Percentiles rank a stretch among this genome's conserved stretches.
phyloP scores from a whole-genome alignment of 2,888 invertebrate species.

The Herminia tarsipennalis region DNA sequence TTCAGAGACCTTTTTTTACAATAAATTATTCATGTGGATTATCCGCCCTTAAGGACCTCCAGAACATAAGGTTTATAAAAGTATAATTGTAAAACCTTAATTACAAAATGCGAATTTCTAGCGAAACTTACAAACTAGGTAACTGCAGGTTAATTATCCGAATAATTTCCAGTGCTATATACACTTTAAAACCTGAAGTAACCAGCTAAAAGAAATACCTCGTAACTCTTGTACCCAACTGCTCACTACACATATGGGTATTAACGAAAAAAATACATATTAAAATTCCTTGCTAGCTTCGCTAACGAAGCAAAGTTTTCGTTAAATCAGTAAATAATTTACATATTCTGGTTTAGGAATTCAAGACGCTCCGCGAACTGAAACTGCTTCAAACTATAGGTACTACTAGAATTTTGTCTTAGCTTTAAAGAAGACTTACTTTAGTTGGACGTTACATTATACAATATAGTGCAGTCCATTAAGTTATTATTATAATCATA shows the following conservation, averaged over 20 bases:
- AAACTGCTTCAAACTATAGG: slow-evolving; percentile 1
- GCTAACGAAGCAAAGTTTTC: slow-evolving; percentile 19
- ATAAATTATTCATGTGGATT: no score
- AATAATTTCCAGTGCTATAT: slow-evolving; percentile 37
- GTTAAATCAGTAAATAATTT: slow-evolving; percentile 33
- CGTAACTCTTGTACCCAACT: slow-evolving; percentile 20
- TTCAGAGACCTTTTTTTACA: no score
- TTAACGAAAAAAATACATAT: slow-evolving; percentile 19
- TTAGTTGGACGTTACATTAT: slow-evolving; percentile 1
- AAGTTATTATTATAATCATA: neutral
- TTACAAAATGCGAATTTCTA: no score
- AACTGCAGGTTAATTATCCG: slow-evolving; percentile 18
- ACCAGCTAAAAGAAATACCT: slow-evolving; percentile 24
- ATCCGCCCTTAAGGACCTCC: no score
- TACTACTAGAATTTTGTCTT: slow-evolving; percentile 1
- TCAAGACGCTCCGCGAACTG: slow-evolving; percentile 8
- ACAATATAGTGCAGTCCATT: neutral
- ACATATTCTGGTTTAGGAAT: slow-evolving; percentile 13
- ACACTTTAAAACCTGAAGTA: slow-evolving; percentile 18
- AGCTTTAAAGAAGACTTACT: slow-evolving; percentile 2
- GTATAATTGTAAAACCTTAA: no score
- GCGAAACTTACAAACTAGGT: no score
- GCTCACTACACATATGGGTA: slow-evolving; percentile 5
- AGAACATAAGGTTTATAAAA: no score
- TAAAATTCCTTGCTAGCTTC: slow-evolving; percentile 14